Evolutionary conservation across 2,113 vertebrate species (phyloP).

Genomic region (Orthochromis malagaraziensis): DNA sequence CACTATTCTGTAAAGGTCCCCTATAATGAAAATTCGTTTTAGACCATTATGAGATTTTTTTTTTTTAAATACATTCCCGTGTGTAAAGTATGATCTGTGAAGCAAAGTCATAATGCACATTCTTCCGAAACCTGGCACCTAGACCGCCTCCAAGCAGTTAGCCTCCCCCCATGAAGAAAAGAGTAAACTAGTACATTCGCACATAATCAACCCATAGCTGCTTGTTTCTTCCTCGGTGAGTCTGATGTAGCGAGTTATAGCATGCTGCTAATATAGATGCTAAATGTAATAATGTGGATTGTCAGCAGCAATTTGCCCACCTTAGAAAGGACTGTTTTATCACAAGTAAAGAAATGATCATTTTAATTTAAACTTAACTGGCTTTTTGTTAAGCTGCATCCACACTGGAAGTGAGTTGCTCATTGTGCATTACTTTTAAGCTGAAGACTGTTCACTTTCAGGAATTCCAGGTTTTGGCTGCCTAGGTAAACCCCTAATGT

Average conservation of each 20-base stretch:
- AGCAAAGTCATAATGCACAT: not conserved
- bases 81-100: not conserved
- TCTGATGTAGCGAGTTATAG: not conserved
- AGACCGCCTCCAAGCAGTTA: not conserved
- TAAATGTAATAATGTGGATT: not conserved
- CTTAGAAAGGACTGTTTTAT: accelerated
- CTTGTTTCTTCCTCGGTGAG: not conserved
- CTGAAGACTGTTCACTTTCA: not conserved
- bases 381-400: not conserved
- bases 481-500: accelerated
- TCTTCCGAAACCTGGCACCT: not conserved
- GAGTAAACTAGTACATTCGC: accelerated
- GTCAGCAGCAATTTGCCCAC: not conserved
- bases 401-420: not conserved
- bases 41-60: not conserved
- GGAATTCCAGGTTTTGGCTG: not conserved
- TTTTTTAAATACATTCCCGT: accelerated
- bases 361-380: not conserved
- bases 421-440: not conserved
- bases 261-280: not conserved
- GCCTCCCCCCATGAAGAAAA: not conserved
- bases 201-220: not conserved
- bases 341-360: not conserved
- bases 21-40: accelerated
- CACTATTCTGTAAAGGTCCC: accelerated